Conservation (phyloP, 2,797 vertebrate genomes). For the Alosa sapidissima region DNA sequence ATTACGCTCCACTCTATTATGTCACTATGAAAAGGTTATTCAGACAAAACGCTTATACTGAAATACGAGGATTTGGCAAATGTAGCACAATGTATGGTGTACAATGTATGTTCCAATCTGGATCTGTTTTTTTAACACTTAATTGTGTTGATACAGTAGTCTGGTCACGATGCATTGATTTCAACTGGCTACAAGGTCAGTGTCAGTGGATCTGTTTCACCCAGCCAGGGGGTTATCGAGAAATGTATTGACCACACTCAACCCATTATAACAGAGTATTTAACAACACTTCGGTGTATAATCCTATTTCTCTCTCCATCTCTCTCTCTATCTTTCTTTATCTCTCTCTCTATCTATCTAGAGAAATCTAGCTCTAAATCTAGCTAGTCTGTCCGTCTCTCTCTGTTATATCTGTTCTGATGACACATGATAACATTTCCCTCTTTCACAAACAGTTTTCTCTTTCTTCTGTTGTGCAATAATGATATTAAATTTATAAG, state of each 20-base stretch:
- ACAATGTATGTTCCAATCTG: not conserved
- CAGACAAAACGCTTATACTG: not conserved
- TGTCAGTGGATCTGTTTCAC: slow-evolving; percentile 3
- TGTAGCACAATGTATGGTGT: not conserved
- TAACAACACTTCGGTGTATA: not conserved
- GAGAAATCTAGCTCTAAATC: no score
- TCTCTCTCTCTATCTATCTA: not conserved
- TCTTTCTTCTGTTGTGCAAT: not conserved
- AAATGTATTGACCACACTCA: not conserved
- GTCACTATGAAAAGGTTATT: not conserved
- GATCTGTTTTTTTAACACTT: not conserved
- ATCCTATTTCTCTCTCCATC: not conserved
- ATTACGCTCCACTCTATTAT: not conserved
- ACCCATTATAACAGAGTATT: not conserved
- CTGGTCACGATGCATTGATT: not conserved
- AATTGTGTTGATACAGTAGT: not conserved
- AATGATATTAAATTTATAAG: no score
- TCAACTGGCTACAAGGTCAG: not conserved
- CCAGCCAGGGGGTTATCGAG: slow-evolving; percentile 4
- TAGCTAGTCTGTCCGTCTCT: not conserved
- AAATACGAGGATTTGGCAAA: not conserved
- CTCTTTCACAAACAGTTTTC: not conserved
- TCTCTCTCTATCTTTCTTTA: not conserved
- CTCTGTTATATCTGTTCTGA: not conserved
- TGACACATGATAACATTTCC: not conserved